Evolutionary conservation across 2,113 vertebrate genomes (phyloP).

Genomic region (Motacilla alba): DNA sequence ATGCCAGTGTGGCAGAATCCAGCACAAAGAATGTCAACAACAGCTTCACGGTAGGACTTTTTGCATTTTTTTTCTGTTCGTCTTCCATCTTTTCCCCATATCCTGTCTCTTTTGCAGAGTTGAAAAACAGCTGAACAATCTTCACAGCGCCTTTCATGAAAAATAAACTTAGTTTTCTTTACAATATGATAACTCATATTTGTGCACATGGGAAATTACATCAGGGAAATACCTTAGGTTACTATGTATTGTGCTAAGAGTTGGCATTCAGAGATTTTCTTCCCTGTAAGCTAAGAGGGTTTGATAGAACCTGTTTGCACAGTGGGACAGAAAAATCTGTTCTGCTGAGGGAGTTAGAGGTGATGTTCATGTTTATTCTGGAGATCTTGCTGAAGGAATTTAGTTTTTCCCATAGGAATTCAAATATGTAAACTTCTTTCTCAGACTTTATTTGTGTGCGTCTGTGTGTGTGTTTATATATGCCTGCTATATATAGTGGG

Average conservation of each 20-base stretch:
- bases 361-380: neutral
- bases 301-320: neutral
- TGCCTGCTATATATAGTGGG: neutral
- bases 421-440: slow-evolving; percentile 21
- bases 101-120: neutral
- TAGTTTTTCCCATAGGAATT: neutral
- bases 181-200: neutral
- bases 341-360: neutral
- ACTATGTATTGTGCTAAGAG: neutral
- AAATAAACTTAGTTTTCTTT: neutral
- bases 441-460: neutral
- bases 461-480: neutral
- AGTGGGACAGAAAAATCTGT: neutral
- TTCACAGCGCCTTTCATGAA: neutral
- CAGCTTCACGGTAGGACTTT: slow-evolving; percentile 92
- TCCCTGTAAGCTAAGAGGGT: neutral
- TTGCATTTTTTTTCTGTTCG: neutral
- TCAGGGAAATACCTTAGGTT: neutral
- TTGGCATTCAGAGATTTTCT: neutral
- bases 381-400: neutral
- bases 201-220: neutral
- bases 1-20: slow-evolving; percentile 95
- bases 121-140: neutral
- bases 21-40: slow-evolving; percentile 99
- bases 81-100: neutral